Base-by-base conservation (phyloP, 2,888 invertebrate species). In the Drosophila parthenogenetica region DNA sequence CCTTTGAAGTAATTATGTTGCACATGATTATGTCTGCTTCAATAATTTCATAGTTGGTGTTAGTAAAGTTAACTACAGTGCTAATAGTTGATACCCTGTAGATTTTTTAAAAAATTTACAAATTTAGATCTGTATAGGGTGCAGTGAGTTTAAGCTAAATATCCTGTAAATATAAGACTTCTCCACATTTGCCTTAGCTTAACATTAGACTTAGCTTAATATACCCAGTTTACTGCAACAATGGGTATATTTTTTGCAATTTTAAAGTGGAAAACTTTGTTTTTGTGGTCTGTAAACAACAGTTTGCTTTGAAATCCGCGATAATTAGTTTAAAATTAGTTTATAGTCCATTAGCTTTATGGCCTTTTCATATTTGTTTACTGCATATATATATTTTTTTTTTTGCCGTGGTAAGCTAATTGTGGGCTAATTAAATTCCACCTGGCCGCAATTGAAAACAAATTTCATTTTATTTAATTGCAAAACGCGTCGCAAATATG, bases 381-480 rank as follows among this genome's bases (percentile, higher is more conserved):
- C 17, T 2, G 29, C n/a, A n/a, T n/a, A n/a, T n/a, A n/a, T n/a
- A n/a, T 22, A 1, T 8, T 29, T 29, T 29, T 29, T 29, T 45
- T 53, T 59, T 37, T 25, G 37, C 14, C 16, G 42, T 45, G 25
- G 11, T 11, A 25, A 25, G 8, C 40, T 54, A 67, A 51, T 66
- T 60, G 39, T 25, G 29, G 37, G 59, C 65, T 68, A 71, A 79
- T 84, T 71, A 66, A 73, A 84, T 68, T 76, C 39, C 63, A 25
- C 48, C 43, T 32, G 40, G 65, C 67, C 74, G 62, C 81, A 77
- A 77, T 43, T 46, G 54, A 54, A 67, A 74, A 46, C 69, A 68
- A 79, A 79, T 81, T 74, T 66, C 49, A 58, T 63, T 69, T 71
- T 61, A 69, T 57, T 59, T 65, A 43, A 72, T 76, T 72, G 42